These are phyloP conservation scores for Danio choprae DNA, from an alignment of 2,797 vertebrate genomes.

Conservation along the genomic window DNA sequence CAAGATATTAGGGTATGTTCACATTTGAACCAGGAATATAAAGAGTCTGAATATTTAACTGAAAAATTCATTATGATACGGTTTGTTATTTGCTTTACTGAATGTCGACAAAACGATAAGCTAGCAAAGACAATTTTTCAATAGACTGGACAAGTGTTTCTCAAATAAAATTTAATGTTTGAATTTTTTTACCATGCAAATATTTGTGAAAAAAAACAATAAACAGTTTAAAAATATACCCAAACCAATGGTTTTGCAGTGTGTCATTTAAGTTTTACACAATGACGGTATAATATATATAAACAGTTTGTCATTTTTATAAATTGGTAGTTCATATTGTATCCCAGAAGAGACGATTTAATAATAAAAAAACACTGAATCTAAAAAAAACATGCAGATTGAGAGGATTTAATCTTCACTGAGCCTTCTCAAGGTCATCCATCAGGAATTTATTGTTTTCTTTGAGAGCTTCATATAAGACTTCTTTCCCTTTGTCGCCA, in stretches of 20 bases:
- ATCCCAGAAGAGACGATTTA: not conserved
- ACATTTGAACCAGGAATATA: not conserved
- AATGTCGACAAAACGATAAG: not conserved
- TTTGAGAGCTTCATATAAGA: slow-evolving; percentile 60
- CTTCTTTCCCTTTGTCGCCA: slow-evolving; percentile 27
- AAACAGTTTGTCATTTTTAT: no score
- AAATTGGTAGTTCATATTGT: no score
- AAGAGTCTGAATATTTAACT: not conserved
- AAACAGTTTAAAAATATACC: not conserved
- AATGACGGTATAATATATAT: no score
- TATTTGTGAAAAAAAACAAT: not conserved
- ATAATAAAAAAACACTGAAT: not conserved
- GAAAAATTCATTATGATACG: no score
- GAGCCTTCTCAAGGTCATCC: slow-evolving; percentile 45
- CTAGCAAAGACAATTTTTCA: not conserved
- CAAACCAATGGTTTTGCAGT: no score
- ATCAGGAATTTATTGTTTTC: slow-evolving; percentile 16
- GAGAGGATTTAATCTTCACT: not conserved
- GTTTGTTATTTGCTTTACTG: slow-evolving; percentile 15
- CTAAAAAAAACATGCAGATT: not conserved
- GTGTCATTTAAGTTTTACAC: not conserved
- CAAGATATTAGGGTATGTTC: not conserved
- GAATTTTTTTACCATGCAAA: not conserved
- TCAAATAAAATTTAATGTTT: not conserved
- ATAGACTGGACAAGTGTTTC: not conserved